Conservation (phyloP, 2,888 invertebrate genomes). For the Schizotus pectinicornis region DNA sequence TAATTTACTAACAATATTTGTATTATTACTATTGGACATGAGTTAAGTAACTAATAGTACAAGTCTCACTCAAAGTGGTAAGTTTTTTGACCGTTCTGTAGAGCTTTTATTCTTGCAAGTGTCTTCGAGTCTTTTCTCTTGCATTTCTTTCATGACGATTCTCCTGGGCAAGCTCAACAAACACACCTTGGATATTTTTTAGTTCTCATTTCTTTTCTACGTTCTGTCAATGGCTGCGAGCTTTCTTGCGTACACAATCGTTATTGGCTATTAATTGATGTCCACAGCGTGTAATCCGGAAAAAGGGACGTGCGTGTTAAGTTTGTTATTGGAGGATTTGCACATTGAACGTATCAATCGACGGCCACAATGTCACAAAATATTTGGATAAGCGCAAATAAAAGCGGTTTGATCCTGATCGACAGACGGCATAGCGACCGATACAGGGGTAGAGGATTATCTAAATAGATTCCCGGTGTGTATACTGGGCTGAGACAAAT, state of each 20-base stretch:
- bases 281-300: conserved; percentile 21
- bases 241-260: conserved; percentile 5
- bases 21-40: too few species aligned
- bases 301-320: conserved; percentile 22
- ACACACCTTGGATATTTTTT: too few species aligned
- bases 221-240: not conserved
- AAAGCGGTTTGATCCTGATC: conserved; percentile 43
- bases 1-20: too few species aligned
- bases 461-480: conserved; percentile 41
- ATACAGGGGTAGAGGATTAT: conserved; percentile 40
- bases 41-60: too few species aligned
- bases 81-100: too few species aligned
- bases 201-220: not conserved
- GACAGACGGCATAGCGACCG: conserved; percentile 39
- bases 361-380: conserved; percentile 41
- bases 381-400: conserved; percentile 45
- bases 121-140: too few species aligned
- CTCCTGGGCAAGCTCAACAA: too few species aligned
- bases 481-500: conserved; percentile 49
- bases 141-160: too few species aligned
- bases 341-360: conserved; percentile 39
- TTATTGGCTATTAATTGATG: conserved; percentile 25
- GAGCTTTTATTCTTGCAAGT: too few species aligned
- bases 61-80: too few species aligned
- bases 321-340: conserved; percentile 40